Evolutionary conservation across 2,888 invertebrate species (phyloP), one percentile per base, ranked within the genome.

Genomic region (Drosophila nigricruria): DNA sequence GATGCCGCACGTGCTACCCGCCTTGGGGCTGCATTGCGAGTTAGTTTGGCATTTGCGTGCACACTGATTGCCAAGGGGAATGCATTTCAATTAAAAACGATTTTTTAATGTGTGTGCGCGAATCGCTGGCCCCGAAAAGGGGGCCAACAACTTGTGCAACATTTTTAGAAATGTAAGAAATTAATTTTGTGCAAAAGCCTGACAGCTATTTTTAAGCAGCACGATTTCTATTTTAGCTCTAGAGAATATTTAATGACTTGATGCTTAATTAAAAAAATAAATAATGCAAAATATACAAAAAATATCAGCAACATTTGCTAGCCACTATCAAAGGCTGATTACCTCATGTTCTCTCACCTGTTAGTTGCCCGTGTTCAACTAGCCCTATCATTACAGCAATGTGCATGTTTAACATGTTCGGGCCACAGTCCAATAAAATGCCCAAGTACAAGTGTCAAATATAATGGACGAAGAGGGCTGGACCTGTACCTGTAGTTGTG

Each of bases 51-150:
- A 73, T 81, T 79, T 78, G 82, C 74, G 79, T 81, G 82, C 67
- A 68, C 68, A 68, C 65, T 73, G 71, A 85, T 76, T 82, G 88
- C 82, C 82, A 72, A 70, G 82, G 88, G 82, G 73, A 71, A 88
- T 81, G 88, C 82, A 65, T 82, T 88, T 82, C 88, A 85, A 88
- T 82, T 85, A 88, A 82, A 78, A 87, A 66, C 58, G 72, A 78
- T 81, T 84, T 87, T 78, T 82, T 84, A 88, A 84, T 84, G 82
- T 72, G 58, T 57, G 25, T 49, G 53, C 53, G 38, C 47, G 40
- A 63, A 49, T 50, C 32, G 54, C 43, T 30, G 34, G 45, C 32
- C 14, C 47, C 47, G 10, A 47, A 25, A 47, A 30, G n/a, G 47
- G 47, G 47, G 47, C 5, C 34, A 23, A 52, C 50, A 34, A 52